A percentile compares a stretch with the other conserved stretches of the same genome.
Conservation (phyloP, 2,797 vertebrate species). For the Channa striata region DNA sequence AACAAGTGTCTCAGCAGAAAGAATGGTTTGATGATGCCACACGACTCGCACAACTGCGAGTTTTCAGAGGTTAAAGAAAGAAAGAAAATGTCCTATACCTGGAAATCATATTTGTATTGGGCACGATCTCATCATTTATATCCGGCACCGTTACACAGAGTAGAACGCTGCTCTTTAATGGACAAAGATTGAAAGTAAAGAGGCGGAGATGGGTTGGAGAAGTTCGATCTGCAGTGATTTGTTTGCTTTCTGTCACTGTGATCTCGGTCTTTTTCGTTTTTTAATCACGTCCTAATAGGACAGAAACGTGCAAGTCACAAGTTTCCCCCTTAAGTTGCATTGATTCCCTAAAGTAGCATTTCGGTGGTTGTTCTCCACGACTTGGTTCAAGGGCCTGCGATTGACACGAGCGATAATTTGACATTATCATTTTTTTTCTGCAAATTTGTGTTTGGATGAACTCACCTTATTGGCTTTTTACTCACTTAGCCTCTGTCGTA, state of each 20-base stretch:
- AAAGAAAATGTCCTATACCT: not conserved
- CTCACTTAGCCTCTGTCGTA: too few species aligned
- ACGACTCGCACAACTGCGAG: too few species aligned
- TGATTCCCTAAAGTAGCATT: too few species aligned
- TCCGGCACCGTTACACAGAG: not conserved
- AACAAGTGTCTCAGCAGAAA: conserved; percentile 5
- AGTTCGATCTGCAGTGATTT: not conserved
- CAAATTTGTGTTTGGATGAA: too few species aligned
- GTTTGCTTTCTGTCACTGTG: not conserved
- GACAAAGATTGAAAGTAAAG: not conserved
- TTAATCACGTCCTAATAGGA: not conserved
- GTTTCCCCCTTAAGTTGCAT: too few species aligned
- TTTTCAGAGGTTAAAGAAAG: conserved; percentile 7
- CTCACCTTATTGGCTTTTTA: too few species aligned
- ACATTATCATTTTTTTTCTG: too few species aligned
- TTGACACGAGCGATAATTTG: too few species aligned
- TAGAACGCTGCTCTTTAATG: not conserved
- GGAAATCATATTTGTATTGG: not conserved
- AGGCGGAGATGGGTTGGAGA: not conserved
- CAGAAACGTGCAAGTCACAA: too few species aligned
- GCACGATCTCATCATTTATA: conserved; percentile 13
- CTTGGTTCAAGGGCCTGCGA: too few species aligned
- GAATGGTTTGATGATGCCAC: conserved; percentile 2
- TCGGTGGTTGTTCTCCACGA: too few species aligned
- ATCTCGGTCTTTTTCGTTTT: not conserved